These are phyloP conservation scores for Apostichopus californicus DNA, from an alignment of 35 echinoderm and acorn worm species.

Conservation along the genomic window DNA sequence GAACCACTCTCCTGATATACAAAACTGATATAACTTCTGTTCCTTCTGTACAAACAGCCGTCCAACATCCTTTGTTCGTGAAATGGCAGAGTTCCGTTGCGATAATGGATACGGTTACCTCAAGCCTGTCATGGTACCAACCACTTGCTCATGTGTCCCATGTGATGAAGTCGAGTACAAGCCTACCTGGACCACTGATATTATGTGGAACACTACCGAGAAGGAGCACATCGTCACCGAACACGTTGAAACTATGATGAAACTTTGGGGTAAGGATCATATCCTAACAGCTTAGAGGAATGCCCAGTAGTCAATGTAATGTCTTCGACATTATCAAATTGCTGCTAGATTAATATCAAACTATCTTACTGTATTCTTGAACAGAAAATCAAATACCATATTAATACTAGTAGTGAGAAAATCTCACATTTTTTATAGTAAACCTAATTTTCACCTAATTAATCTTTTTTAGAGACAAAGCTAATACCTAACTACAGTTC, in stretches of 20 bases:
- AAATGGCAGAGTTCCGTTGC: constrained; percentile 91
- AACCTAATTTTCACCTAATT: too few relatives aligned
- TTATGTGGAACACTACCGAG: constrained; percentile 62
- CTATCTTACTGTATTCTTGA: neutral
- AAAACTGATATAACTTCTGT: too few relatives aligned
- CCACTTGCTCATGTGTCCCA: constrained; percentile 87
- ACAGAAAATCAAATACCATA: too few relatives aligned
- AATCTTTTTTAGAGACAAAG: too few relatives aligned
- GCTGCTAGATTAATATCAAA: neutral
- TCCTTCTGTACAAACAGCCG: constrained; percentile 63
- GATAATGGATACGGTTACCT: constrained; percentile 85
- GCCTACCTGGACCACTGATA: constrained; percentile 69
- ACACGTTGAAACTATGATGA: neutral
- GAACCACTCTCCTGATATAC: too few relatives aligned
- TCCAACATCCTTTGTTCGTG: constrained; percentile 70
- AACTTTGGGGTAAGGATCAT: constrained; percentile 71
- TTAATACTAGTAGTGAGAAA: too few relatives aligned
- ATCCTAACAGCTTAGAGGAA: too few relatives aligned
- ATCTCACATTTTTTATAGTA: too few relatives aligned
- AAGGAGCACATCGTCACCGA: constrained; percentile 35
- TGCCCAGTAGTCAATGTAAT: too few relatives aligned
- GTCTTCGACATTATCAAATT: too few relatives aligned
- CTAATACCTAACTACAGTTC: too few relatives aligned
- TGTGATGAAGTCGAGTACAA: constrained; percentile 77
- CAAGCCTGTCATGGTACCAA: constrained; percentile 65